Percentiles rank a stretch among this genome's conserved stretches.
Conservation (phyloP, 1,140 invertebrate species). For the Plutomurus gul region DNA sequence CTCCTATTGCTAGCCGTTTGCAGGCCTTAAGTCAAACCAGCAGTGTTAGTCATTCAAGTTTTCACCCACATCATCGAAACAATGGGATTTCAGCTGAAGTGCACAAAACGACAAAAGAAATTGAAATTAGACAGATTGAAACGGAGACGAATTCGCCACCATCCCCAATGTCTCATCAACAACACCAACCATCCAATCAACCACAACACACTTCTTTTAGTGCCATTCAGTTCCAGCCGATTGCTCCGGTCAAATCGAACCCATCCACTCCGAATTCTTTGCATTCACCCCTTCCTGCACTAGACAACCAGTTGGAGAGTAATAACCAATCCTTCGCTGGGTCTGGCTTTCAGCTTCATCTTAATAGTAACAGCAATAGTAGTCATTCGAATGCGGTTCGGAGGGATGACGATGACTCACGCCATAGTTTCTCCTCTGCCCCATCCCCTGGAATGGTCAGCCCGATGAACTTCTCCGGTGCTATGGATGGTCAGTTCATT, state of each 20-base stretch:
- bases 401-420: constrained; percentile 46
- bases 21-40: constrained; percentile 35
- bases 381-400: not conserved
- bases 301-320: not conserved
- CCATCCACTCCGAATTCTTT: constrained; percentile 48
- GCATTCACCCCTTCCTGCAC: constrained; percentile 30
- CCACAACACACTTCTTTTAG: constrained; percentile 30
- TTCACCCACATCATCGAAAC: not conserved
- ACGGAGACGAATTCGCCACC: not conserved
- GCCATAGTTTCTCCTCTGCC: constrained; percentile 48
- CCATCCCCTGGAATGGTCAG: constrained; percentile 47
- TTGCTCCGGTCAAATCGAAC: constrained; percentile 45
- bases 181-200: not conserved
- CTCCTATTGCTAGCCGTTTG: constrained; percentile 37
- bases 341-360: constrained; percentile 44
- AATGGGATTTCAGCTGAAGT: constrained; percentile 1
- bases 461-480: constrained; percentile 29
- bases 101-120: not conserved
- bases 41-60: not conserved
- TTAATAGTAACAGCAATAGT: constrained; percentile 31
- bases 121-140: not conserved
- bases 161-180: not conserved
- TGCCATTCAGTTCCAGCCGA: constrained; percentile 42
- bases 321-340: constrained; percentile 43
- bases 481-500: not conserved